Base-by-base conservation (phyloP, 2,888 invertebrate species). In the Orchestes rusci region DNA sequence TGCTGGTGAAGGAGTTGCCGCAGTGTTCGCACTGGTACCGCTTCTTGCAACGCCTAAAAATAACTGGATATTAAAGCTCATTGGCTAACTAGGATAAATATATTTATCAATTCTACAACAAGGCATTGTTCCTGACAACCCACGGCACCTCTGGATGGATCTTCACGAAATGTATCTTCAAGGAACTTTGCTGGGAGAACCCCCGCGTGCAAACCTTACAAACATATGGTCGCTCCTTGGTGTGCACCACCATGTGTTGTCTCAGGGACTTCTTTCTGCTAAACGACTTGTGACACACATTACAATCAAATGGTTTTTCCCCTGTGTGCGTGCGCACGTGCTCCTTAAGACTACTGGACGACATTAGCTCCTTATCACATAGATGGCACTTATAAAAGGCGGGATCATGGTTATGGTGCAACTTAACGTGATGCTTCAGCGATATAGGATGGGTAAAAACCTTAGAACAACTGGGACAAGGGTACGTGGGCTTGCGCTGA, bases 151-250 rank as follows among this genome's bases (percentile, higher is more conserved):
- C 37, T 10, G 44, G 39, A 19, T 45, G 45, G 3, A 5, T 16
- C 13, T 40, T 45, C 5, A 15, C 4, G 35, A 43, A 33, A 43
- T 77, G 77, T 53, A 74, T 75, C 54, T 73, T 75, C 48, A 77
- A 71, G 31, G 76, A 75, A 50, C 74, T 73, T 16, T 74, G 68
- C 65, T 77, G 76, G 17, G 72, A 72, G 66, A 76, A 77, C 5
- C 73, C 73, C 63, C 76, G 77, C 15, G 73, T 73, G 63, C 77
- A 77, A 59, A 72, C 70, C 51, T 73, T 68, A 60, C 77, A 77
- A 49, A 73, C 72, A 64, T 74, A 73, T 31, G 76, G 76, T 62
- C 73, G 74, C 66, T 76, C 76, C 0, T 76, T 76, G 1, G 74
- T 73, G 64, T 77, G 77, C 39, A 74, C 74, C 3, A 41, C 16